These are phyloP conservation scores for Zaprionus camerounensis DNA, from an alignment of 1,140 invertebrate species.

Conservation along the genomic window DNA sequence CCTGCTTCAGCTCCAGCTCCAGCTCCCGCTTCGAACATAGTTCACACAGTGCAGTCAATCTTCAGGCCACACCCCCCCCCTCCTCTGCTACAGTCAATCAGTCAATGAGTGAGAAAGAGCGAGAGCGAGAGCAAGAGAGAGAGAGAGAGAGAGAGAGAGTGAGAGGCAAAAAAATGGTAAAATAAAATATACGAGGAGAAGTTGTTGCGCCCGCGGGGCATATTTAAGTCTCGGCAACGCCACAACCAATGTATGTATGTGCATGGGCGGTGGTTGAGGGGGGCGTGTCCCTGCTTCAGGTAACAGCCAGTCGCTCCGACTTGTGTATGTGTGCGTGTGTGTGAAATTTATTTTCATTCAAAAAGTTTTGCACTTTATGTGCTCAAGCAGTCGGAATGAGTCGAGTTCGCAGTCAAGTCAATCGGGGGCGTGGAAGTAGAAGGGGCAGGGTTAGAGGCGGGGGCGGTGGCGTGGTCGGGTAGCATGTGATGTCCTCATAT, in stretches of 20 bases:
- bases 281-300: conserved; percentile 23
- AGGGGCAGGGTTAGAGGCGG: not conserved
- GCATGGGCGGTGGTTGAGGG: not conserved
- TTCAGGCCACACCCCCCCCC: conserved; percentile 4
- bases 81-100: conserved; percentile 59
- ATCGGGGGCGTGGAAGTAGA: not conserved
- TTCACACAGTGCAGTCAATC: conserved; percentile 22
- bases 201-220: conserved; percentile 41
- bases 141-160: not conserved
- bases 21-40: not conserved
- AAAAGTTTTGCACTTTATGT: conserved; percentile 66
- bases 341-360: conserved; percentile 77
- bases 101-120: conserved; percentile 57
- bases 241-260: conserved; percentile 27
- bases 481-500: conserved; percentile 21
- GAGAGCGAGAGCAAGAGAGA: not conserved
- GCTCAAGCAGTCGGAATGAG: conserved; percentile 43
- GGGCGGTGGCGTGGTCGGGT: not conserved
- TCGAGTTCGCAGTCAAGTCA: conserved; percentile 20
- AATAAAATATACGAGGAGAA: conserved; percentile 26
- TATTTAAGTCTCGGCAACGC: conserved; percentile 31
- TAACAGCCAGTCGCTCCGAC: conserved; percentile 16
- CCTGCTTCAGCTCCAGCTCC: not conserved
- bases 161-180: conserved; percentile 14
- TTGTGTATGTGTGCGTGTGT: conserved; percentile 39